These are phyloP conservation scores for Camarhynchus parvulus DNA, from an alignment of 2,113 vertebrate genomes.

Conservation along the genomic window DNA sequence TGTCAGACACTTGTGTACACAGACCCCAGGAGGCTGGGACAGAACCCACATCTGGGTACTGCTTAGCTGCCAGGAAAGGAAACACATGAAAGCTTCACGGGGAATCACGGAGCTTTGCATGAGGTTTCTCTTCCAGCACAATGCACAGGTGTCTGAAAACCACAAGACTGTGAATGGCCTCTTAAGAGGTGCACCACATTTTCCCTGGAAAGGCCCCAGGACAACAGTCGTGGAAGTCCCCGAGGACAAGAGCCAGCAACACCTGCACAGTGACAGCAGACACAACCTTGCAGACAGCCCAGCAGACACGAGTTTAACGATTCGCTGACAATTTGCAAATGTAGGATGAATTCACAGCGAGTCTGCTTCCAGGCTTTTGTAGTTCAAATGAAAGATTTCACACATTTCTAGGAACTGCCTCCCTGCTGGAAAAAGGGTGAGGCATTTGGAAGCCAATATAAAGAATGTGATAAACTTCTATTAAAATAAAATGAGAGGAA, in stretches of 20 bases:
- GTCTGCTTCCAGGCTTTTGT: conserved; percentile 38
- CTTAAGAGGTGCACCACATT: neutral
- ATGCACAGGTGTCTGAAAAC: neutral
- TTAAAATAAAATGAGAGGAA: neutral
- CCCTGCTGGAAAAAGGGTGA: neutral
- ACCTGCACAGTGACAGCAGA: neutral
- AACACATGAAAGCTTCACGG: neutral
- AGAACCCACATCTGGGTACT: neutral
- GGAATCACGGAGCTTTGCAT: neutral
- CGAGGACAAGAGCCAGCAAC: neutral
- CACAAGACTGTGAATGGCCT: neutral
- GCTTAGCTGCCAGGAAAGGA: neutral
- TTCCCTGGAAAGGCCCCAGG: neutral
- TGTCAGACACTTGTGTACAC: neutral
- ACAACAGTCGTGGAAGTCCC: neutral
- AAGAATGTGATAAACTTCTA: conserved; percentile 27
- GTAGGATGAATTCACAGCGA: conserved; percentile 29
- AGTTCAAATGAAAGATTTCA: conserved; percentile 52
- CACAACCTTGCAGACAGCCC: neutral
- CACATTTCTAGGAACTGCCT: neutral
- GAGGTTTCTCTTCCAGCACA: neutral
- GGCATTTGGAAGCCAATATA: neutral
- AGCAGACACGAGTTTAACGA: neutral
- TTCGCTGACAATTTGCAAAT: conserved; percentile 22
- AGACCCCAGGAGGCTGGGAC: neutral